Conservation (phyloP, 2,888 invertebrate genomes). For the Ferdinandea cuprea region DNA sequence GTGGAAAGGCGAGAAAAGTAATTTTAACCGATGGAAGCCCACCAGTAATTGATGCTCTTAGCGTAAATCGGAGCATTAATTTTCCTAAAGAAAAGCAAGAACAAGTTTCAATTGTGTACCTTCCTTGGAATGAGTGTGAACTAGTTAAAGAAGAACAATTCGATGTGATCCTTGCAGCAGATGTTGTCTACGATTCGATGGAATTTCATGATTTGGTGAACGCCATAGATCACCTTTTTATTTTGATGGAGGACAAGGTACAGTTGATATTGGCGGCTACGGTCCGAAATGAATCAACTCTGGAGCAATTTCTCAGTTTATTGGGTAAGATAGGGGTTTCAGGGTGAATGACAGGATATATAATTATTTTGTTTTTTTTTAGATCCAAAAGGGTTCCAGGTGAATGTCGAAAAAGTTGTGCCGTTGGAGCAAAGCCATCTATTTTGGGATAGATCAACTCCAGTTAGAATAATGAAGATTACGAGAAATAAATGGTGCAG, state of each 20-base stretch:
- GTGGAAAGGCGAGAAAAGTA: slow-evolving; percentile 85
- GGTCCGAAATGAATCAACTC: slow-evolving; percentile 87
- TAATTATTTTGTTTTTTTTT: slow-evolving; percentile 4
- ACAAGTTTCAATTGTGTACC: slow-evolving; percentile 64
- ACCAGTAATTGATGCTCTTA: slow-evolving; percentile 86
- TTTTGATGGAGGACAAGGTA: slow-evolving; percentile 77
- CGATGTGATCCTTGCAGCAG: slow-evolving; percentile 85
- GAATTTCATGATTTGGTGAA: slow-evolving; percentile 83
- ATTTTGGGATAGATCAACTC: slow-evolving; percentile 77
- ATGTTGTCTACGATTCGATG: slow-evolving; percentile 86
- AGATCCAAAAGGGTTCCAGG: slow-evolving; percentile 60
- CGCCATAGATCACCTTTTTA: slow-evolving; percentile 83
- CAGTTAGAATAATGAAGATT: slow-evolving; percentile 76
- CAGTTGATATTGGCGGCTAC: slow-evolving; percentile 85
- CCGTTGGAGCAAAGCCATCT: slow-evolving; percentile 71
- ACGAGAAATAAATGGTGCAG: slow-evolving; percentile 52
- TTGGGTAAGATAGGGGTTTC: slow-evolving; percentile 83
- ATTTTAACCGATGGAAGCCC: slow-evolving; percentile 89
- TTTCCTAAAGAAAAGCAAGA: slow-evolving; percentile 77
- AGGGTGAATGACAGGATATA: neutral
- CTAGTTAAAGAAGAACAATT: slow-evolving; percentile 78
- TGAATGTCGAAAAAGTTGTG: slow-evolving; percentile 59
- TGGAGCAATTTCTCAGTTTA: slow-evolving; percentile 84
- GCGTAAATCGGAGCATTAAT: slow-evolving; percentile 87
- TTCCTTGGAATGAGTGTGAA: slow-evolving; percentile 84